phyloP scores from a whole-genome alignment of 53 echinoderm and acorn worm species.

The Paracentrotus lividus region DNA sequence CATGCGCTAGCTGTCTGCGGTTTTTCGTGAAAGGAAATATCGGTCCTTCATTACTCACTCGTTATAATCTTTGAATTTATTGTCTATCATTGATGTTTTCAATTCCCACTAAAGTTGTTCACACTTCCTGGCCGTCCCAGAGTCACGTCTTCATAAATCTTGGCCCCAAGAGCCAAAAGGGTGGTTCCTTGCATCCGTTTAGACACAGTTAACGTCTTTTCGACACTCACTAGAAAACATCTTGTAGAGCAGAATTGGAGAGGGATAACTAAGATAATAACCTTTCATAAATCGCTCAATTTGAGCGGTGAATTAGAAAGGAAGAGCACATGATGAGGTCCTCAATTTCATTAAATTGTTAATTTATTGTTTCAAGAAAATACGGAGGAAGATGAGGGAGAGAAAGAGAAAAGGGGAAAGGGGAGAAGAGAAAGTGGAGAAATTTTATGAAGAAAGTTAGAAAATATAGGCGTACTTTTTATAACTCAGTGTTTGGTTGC shows the following conservation, averaged over 20 bases:
- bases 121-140: conserved; percentile 11
- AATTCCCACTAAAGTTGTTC: conserved; percentile 6
- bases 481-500: background rate
- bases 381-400: background rate
- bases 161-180: too few species aligned
- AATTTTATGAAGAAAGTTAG: background rate
- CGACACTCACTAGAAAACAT: too few species aligned
- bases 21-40: conserved; percentile 2
- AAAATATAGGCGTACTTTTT: background rate
- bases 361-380: background rate
- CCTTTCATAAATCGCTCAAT: background rate
- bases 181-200: too few species aligned
- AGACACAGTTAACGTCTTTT: too few species aligned
- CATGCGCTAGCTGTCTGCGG: conserved; percentile 33
- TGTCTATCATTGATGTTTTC: conserved; percentile 5
- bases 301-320: background rate
- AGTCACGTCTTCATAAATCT: conserved; percentile 49
- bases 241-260: background rate
- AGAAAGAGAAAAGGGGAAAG: background rate
- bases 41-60: conserved; percentile 46
- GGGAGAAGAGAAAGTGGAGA: background rate
- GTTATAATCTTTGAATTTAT: conserved; percentile 37
- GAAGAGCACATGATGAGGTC: background rate
- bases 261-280: background rate
- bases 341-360: background rate